A percentile compares a stretch with the other conserved stretches of the same genome.
These are phyloP conservation scores for Papilio aristodemus DNA, from an alignment of 1,140 invertebrate genomes.

Conservation along the genomic window DNA sequence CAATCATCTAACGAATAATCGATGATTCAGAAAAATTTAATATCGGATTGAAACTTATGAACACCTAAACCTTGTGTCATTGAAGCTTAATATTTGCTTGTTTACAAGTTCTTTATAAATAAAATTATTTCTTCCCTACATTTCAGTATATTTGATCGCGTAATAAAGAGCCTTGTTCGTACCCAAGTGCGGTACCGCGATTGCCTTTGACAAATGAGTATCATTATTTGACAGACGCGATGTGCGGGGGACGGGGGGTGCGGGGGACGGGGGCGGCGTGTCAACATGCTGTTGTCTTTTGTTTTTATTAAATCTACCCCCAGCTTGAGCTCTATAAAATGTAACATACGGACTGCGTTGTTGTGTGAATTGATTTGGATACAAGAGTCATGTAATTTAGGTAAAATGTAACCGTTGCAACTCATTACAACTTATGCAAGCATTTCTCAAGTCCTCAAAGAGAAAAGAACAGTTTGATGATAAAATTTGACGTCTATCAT, in stretches of 20 bases:
- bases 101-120: constrained; percentile 18
- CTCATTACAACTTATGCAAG: too few species aligned
- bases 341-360: neutral
- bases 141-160: constrained; percentile 41
- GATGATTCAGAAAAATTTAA: too few species aligned
- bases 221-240: constrained; percentile 75
- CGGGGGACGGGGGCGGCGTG: constrained; percentile 40
- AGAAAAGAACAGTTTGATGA: too few species aligned
- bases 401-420: neutral
- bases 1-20: too few species aligned
- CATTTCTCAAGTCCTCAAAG: too few species aligned
- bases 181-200: constrained; percentile 42
- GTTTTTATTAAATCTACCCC: constrained; percentile 65
- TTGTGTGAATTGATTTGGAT: constrained; percentile 14
- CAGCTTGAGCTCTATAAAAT: constrained; percentile 15
- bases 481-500: too few species aligned
- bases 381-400: neutral
- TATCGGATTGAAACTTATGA: neutral
- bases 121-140: constrained; percentile 7
- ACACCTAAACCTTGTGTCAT: neutral
- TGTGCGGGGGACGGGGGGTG: constrained; percentile 43
- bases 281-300: constrained; percentile 67
- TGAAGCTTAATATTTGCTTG: neutral
- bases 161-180: constrained; percentile 33
- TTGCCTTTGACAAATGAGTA: constrained; percentile 75